Evolutionary conservation across 2,888 invertebrate species (phyloP).

Genomic region (Himalopsyche japonica): DNA sequence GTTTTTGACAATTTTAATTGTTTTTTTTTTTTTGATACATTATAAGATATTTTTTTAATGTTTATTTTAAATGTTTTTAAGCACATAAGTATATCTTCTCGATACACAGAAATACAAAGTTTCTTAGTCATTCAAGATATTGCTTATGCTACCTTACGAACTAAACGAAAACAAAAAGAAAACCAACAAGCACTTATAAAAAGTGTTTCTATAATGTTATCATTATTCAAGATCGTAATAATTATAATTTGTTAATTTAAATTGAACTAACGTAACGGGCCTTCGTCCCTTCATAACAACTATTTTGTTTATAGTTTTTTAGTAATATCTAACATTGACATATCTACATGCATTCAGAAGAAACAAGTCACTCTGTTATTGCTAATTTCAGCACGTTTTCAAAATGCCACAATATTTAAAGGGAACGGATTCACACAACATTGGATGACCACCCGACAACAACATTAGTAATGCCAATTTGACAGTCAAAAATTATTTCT

Average conservation of each 20-base stretch:
- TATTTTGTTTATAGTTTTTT: neutral
- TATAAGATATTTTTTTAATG: neutral
- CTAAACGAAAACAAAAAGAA: conserved; percentile 1
- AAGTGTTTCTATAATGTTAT: neutral
- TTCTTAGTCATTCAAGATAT: neutral
- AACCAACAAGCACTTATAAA: neutral
- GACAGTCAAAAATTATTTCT: neutral
- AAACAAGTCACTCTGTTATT: neutral
- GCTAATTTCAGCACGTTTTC: neutral
- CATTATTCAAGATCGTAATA: neutral
- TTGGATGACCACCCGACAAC: neutral
- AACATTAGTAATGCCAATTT: neutral
- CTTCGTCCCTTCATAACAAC: neutral
- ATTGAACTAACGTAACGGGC: neutral
- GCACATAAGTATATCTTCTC: neutral
- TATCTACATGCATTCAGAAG: neutral
- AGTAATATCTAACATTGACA: neutral
- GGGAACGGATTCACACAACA: neutral
- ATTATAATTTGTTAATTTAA: neutral
- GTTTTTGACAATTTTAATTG: neutral
- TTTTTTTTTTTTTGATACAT: neutral
- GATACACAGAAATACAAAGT: neutral
- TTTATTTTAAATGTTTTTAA: neutral
- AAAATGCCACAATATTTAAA: neutral
- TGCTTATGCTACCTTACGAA: neutral